These are phyloP conservation scores for Amphipyra berbera DNA, from an alignment of 2,888 invertebrate genomes.

Conservation along the genomic window DNA sequence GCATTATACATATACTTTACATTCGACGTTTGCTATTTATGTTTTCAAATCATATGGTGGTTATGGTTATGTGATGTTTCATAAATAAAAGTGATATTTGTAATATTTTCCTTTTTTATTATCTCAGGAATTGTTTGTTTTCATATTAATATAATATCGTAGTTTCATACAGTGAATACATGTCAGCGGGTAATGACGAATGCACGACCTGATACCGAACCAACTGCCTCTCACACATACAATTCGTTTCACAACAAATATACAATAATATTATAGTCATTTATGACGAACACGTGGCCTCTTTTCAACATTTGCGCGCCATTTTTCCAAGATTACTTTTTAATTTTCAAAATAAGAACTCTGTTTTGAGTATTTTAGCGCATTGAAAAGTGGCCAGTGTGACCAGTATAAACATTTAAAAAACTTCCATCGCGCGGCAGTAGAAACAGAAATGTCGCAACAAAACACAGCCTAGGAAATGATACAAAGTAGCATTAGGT, in stretches of 20 bases:
- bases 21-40: too few relatives aligned
- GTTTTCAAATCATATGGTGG: too few relatives aligned
- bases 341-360: constrained; percentile 15
- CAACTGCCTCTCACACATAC: constrained; percentile 61
- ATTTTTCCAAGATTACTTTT: constrained; percentile 33
- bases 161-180: constrained; percentile 85
- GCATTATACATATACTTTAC: too few relatives aligned
- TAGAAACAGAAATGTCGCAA: constrained; percentile 64
- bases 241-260: constrained; percentile 47
- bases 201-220: constrained; percentile 74
- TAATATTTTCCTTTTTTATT: constrained; percentile 85
- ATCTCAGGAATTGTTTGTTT: constrained; percentile 87
- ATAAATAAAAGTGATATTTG: constrained; percentile 75
- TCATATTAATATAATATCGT: constrained; percentile 87
- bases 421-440: constrained; percentile 59
- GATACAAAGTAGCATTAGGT: constrained; percentile 67
- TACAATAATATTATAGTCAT: constrained; percentile 35
- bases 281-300: constrained; percentile 19
- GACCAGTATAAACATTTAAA: constrained; percentile 56
- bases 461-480: constrained; percentile 70
- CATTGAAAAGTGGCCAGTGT: constrained; percentile 59
- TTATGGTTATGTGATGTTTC: too few relatives aligned
- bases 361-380: neutral
- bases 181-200: constrained; percentile 84
- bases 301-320: constrained; percentile 35